Evolutionary conservation across 1,140 invertebrate genomes (phyloP).

Genomic region (Arctopsyche grandis): DNA sequence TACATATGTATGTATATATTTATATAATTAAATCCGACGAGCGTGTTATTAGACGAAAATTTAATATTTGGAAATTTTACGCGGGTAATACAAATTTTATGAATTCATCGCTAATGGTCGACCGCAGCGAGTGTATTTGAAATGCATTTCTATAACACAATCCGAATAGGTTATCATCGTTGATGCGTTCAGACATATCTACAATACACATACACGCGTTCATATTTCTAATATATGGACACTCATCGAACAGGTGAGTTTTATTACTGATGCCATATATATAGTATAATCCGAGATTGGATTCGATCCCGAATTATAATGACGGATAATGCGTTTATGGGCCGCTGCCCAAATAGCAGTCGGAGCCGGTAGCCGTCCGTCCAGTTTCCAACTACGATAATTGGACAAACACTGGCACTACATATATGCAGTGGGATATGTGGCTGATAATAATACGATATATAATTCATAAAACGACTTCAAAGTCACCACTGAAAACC

Average conservation of each 20-base stretch:
- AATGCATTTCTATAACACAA: neutral
- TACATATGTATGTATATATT: neutral
- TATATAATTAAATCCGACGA: neutral
- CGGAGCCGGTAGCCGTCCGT: conserved; percentile 24
- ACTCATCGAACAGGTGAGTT: conserved; percentile 24
- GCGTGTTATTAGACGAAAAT: neutral
- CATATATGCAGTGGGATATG: neutral
- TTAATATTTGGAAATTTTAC: neutral
- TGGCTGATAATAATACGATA: no score
- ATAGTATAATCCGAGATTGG: neutral
- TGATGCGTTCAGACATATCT: neutral
- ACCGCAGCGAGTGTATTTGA: neutral
- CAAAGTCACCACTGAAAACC: no score
- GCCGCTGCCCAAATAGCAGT: conserved; percentile 31
- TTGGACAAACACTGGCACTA: conserved; percentile 31
- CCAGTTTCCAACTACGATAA: conserved; percentile 33
- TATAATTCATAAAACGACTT: no score
- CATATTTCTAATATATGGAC: conserved; percentile 16
- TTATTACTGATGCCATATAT: conserved; percentile 14
- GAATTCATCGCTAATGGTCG: conserved; percentile 4
- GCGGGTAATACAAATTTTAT: neutral
- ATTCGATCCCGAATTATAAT: conserved; percentile 34
- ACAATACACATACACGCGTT: neutral
- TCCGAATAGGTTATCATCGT: neutral
- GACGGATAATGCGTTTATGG: conserved; percentile 40